These are phyloP conservation scores for Ptychadena robeensis DNA, from an alignment of 2,797 vertebrate genomes.

Conservation along the genomic window DNA sequence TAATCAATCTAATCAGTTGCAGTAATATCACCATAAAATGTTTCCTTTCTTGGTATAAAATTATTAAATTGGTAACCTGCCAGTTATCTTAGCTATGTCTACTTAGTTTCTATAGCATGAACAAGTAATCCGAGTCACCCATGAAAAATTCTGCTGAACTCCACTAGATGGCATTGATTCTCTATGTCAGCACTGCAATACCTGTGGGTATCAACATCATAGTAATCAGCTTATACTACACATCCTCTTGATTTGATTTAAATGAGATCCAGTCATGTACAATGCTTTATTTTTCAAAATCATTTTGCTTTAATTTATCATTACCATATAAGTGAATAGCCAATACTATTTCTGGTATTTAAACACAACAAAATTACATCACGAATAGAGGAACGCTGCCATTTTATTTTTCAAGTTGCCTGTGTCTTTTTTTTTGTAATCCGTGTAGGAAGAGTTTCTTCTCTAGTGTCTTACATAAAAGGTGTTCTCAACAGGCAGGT, in stretches of 20 bases:
- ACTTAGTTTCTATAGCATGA: background rate
- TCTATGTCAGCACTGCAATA: conserved; percentile 59
- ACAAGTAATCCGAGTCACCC: background rate
- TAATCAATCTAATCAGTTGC: background rate
- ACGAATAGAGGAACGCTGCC: conserved; percentile 7
- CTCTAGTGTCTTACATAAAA: conserved; percentile 54
- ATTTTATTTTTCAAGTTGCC: conserved; percentile 32
- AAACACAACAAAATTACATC: conserved; percentile 31
- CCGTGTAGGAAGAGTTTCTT: conserved; percentile 16
- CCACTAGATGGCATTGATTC: conserved; percentile 74
- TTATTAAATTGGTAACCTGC: no score
- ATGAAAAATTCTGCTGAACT: conserved; percentile 17
- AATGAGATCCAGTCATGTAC: conserved; percentile 60
- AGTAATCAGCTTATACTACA: conserved; percentile 41
- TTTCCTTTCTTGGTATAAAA: no score
- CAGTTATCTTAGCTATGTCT: background rate
- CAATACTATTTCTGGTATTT: conserved; percentile 51
- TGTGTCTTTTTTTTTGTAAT: background rate
- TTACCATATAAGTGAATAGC: conserved; percentile 23
- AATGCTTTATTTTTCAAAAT: conserved; percentile 63
- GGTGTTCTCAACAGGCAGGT: conserved; percentile 29
- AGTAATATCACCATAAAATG: no score
- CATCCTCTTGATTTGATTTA: conserved; percentile 56
- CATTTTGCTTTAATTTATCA: conserved; percentile 60
- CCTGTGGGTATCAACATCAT: conserved; percentile 19